Base-by-base conservation (phyloP, 2,888 invertebrate species). In the Gymnosoma rotundatum region DNA sequence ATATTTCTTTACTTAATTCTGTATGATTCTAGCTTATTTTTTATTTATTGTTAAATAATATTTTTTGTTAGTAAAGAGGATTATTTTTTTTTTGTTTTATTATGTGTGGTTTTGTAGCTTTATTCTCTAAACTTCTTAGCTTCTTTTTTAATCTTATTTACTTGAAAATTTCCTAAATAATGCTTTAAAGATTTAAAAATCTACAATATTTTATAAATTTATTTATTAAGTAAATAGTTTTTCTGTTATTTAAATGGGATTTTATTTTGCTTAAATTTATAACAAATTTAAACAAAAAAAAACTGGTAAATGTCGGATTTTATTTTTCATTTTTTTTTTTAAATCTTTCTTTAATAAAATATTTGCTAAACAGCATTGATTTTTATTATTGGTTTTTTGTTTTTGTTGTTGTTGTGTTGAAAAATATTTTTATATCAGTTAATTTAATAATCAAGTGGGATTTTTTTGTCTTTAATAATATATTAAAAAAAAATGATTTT, bases 1-100 rank as follows among this genome's bases (percentile, higher is more conserved):
- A 54, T 25, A 10, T 78, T 70, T 75, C 60, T 74, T 86, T 72
- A 67, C 80, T 83, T 86, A 75, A 80, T 82, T 12, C 50, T 52
- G 6, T 81, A 67, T 83, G 64, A 86, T 79, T 83, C 86, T 86
- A 84, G 74, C 45, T 64, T 86, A 88, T 83, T 60, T 75, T 74
- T 63, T 61, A 58, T 69, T 74, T 64, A 74, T 32, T 73, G 63
- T 83, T 86, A 63, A 63, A 63, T 69, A 61, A 67, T 78, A 69
- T 66, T 87, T 87, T 84, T 88, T 88, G 88, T 90, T 88, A 89
- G 89, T 90, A 88, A 89, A 90, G 89, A 88, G 87, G 87, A 88
- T 88, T 88, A 88, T 88, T 88, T 88, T 81, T 54, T 67, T 56
- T 69, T 58, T 42, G 50, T 78, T 61, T 25, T 60, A 52, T 70